These are phyloP conservation scores for Istiophorus platypterus DNA, from an alignment of 2,113 vertebrate species.

Conservation along the genomic window DNA sequence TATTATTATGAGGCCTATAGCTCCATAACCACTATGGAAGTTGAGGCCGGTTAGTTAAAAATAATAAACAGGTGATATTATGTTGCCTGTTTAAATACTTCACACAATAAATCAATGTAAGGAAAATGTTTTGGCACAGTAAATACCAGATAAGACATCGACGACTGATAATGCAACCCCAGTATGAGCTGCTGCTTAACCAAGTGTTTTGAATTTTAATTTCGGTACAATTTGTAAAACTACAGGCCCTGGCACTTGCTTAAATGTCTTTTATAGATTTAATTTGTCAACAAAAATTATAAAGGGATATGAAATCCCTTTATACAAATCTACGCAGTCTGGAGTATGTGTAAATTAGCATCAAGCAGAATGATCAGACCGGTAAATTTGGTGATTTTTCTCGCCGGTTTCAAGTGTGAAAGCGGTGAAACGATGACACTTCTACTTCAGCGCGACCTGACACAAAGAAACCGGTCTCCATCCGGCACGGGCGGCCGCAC, in stretches of 20 bases:
- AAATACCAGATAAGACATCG: not conserved
- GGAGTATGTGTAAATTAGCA: not conserved
- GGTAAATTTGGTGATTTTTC: not conserved
- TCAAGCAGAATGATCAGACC: not conserved
- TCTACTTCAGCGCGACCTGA: conserved; percentile 65
- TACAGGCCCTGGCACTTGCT: not conserved
- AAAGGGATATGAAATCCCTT: not conserved
- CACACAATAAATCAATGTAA: not conserved
- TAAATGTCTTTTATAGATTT: not conserved
- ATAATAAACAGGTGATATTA: conserved; percentile 30
- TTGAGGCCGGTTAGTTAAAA: conserved; percentile 17
- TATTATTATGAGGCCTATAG: conserved; percentile 7
- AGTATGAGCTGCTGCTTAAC: not conserved
- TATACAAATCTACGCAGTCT: not conserved
- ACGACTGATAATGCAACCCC: not conserved
- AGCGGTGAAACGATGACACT: conserved; percentile 56
- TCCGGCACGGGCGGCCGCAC: conserved; percentile 45
- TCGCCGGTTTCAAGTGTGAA: not conserved
- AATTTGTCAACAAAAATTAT: not conserved
- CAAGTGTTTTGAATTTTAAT: not conserved
- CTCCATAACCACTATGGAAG: conserved; percentile 9
- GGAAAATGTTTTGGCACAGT: not conserved
- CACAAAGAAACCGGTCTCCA: conserved; percentile 79
- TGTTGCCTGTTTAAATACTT: not conserved
- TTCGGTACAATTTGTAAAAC: not conserved